Conservation (phyloP, 64 coral and sea anemone genomes). For the Pachyseris speciosa region DNA sequence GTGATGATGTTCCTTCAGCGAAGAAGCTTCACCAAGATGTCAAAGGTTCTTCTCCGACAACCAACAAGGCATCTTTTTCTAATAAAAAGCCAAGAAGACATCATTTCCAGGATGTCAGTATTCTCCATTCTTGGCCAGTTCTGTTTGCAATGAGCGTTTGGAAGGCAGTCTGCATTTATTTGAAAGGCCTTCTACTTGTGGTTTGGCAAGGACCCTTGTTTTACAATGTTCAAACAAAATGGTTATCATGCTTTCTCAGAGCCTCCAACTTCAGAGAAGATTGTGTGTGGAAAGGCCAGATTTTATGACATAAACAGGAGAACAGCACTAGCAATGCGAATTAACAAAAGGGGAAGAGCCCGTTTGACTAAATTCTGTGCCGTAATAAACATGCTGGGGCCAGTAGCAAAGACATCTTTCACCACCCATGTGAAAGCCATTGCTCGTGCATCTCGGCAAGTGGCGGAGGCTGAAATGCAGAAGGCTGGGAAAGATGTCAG, state of each 20-base stretch:
- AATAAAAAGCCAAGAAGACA: no score
- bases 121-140: background rate
- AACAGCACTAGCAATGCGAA: background rate
- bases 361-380: no score
- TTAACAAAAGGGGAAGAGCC: background rate
- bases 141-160: no score
- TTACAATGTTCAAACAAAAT: background rate
- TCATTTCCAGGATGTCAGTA: background rate
- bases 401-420: background rate
- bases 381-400: constrained; percentile 48
- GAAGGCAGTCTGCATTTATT: no score
- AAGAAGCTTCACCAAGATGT: no score
- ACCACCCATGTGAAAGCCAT: no score
- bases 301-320: constrained; percentile 17
- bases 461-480: no score
- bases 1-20: background rate
- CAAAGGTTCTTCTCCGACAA: background rate
- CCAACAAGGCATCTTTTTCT: background rate
- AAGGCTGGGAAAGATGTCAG: no score
- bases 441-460: background rate
- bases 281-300: background rate
- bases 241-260: background rate
- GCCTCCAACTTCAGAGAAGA: no score
- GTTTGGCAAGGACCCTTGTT: no score
- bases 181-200: no score